Base-by-base conservation (phyloP, 2,888 invertebrate species). In the Temnothorax unifasciatus region DNA sequence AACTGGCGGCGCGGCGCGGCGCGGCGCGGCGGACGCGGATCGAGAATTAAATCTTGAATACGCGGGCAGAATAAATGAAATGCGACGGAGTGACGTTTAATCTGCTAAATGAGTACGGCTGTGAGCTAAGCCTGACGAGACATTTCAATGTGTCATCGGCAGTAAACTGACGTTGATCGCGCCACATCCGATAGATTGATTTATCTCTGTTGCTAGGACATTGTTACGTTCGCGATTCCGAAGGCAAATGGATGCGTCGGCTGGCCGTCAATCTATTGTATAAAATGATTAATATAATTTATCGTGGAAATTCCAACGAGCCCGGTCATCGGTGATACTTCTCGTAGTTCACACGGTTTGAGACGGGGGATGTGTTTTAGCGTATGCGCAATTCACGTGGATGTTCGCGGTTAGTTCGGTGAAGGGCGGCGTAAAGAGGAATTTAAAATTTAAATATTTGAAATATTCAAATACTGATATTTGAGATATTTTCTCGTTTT, bases 251-350 rank as follows among this genome's bases (percentile, higher is more conserved):
- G 79, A 79, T 71, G 47, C 59, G 79, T 47, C 71, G 71, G 79
- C 79, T 59, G 50, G 59, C 79, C 79, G 71, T 81, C 79, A 81
- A 81, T 71, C 59, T 50, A 61, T 71, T 61, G 15, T 68, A 68
- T 47, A 77, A 79, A 81, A 81, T 61, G 79, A 81, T 71, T 81
- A 81, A 81, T 81, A 71, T 71, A 59, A 81, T 81, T 81, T 59
- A 71, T 81, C 47, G 15, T 38, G 34, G 71, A 50, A 71, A 81
- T 71, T 81, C 71, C 71, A 59, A 47, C 25, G n/a, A 6, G 34
- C 34, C 34, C 34, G 34, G 34, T 34, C 34, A 34, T 34, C 34
- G 34, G 34, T 29, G 18, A 41, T 29, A 59, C 41, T 38, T 41
- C 41, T 25, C 57, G 15, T 2, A 3, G 47, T 15, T 38, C 21